Base-by-base conservation (phyloP, 2,797 vertebrate species). In the Lithobates pipiens region DNA sequence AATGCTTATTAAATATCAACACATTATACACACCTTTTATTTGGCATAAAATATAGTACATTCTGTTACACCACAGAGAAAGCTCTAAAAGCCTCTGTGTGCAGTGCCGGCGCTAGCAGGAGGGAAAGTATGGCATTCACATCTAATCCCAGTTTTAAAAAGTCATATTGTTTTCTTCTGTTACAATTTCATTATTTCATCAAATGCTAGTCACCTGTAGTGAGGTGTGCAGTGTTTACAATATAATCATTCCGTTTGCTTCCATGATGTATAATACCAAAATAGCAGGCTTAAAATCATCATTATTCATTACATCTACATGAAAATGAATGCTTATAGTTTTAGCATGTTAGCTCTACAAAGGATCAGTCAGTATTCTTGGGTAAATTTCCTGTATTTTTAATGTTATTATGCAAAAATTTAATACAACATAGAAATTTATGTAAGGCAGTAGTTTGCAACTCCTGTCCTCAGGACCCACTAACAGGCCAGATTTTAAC, bases 101-200 rank as follows among this genome's bases (percentile, higher is more conserved):
- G 70, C 61, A 77, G 50, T 74, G 46, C 69, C 34, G 44, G 0
- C 76, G 73, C 75, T 32, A 32, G 83, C 76, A 72, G 76, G 82
- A 71, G 82, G 82, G 76, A 78, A 84, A 72, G 65, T 84, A 78
- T 32, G 50, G 68, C 68, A 84, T 78, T 78, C 83, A 84, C 10
- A 32, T 72, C 34, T 72, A 84, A 84, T 77, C 75, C 67, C 11
- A 57, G 83, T 78, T 72, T 70, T 72, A 44, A 83, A 84, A 72
- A 78, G 32, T 72, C 68, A 84, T 67, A 84, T 78, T 84, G 75
- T 77, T 84, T 84, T 84, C 68, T 77, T 78, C 83, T 71, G 42
- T 32, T 78, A 68, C 67, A 72, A 78, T 84, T 84, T 84, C 68
- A 84, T 84, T 78, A 84, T 78, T 84, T 78, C 76, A 84, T 84